phyloP scores from a whole-genome alignment of 2,888 invertebrate species.

The Ceratothoa steindachneri region DNA sequence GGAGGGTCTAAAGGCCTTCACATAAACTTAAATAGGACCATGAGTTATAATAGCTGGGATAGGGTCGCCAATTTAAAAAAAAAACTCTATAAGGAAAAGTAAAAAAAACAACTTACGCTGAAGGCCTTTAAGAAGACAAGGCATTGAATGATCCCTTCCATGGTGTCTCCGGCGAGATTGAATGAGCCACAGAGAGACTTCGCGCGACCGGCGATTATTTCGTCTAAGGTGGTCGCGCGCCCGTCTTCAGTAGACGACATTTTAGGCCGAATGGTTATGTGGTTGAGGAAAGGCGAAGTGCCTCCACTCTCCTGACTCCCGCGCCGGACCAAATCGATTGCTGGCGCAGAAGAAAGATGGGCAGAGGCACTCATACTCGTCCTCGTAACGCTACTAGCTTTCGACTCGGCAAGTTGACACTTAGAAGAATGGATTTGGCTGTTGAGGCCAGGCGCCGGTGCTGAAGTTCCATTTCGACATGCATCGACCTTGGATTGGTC shows the following conservation, averaged over 20 bases:
- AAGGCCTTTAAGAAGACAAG: constrained; percentile 87
- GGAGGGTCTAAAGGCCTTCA: no score
- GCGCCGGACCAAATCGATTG: constrained; percentile 6
- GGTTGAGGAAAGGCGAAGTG: constrained; percentile 28
- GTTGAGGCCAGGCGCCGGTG: no score
- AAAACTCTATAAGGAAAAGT: no score
- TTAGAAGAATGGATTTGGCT: not conserved
- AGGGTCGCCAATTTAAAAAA: no score
- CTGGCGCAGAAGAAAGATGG: not conserved
- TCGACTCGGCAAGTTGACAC: not conserved
- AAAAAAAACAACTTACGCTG: constrained; percentile 67
- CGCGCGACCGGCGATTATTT: constrained; percentile 48
- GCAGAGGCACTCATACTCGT: not conserved
- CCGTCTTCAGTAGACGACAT: constrained; percentile 17
- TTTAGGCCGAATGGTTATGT: constrained; percentile 38
- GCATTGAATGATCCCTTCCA: constrained; percentile 90
- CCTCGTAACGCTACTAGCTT: not conserved
- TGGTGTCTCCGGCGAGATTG: constrained; percentile 83
- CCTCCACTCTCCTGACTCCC: constrained; percentile 10
- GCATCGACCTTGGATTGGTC: not conserved
- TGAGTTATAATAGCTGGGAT: no score
- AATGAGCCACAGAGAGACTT: constrained; percentile 74
- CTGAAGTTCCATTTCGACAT: not conserved
- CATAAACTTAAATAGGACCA: no score
- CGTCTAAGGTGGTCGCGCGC: constrained; percentile 37